These are phyloP conservation scores for Sander vitreus DNA, from an alignment of 2,113 vertebrate species.

Conservation along the genomic window DNA sequence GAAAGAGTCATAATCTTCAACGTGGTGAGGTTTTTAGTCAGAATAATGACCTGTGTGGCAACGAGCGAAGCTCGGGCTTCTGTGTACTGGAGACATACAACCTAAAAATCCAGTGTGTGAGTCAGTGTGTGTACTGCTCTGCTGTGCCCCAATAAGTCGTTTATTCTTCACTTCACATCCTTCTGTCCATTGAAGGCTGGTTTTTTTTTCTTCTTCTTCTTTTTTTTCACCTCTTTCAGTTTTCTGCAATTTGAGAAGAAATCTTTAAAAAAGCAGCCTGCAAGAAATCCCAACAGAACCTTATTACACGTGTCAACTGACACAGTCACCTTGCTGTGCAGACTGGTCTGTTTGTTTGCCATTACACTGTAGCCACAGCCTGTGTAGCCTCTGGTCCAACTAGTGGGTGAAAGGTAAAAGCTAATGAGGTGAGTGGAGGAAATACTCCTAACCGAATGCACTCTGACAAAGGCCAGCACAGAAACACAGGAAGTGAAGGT, in stretches of 20 bases:
- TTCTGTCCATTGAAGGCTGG: constrained; percentile 21
- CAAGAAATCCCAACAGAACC: constrained; percentile 21
- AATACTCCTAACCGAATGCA: constrained; percentile 66
- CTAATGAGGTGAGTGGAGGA: constrained; percentile 65
- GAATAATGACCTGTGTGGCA: constrained; percentile 42
- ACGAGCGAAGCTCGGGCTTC: constrained; percentile 2
- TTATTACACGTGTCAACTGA: constrained; percentile 44
- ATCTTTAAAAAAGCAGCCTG: constrained; percentile 24
- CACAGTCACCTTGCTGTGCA: constrained; percentile 65
- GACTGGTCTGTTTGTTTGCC: constrained; percentile 43
- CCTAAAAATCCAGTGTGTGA: constrained; percentile 8
- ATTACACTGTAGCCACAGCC: constrained; percentile 20
- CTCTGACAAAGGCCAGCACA: constrained; percentile 35
- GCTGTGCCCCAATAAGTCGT: not conserved
- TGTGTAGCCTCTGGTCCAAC: constrained; percentile 22
- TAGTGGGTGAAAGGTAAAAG: constrained; percentile 76
- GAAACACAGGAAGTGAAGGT: constrained; percentile 64
- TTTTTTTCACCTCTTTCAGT: not conserved
- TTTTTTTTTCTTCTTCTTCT: not conserved
- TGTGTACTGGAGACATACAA: constrained; percentile 22
- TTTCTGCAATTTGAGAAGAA: constrained; percentile 20
- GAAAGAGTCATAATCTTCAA: constrained; percentile 55
- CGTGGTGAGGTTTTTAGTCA: constrained; percentile 30
- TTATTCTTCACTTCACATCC: not conserved
- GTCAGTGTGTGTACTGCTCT: not conserved